phyloP scores from a whole-genome alignment of 2,113 vertebrate species.

The Tautogolabrus adspersus region DNA sequence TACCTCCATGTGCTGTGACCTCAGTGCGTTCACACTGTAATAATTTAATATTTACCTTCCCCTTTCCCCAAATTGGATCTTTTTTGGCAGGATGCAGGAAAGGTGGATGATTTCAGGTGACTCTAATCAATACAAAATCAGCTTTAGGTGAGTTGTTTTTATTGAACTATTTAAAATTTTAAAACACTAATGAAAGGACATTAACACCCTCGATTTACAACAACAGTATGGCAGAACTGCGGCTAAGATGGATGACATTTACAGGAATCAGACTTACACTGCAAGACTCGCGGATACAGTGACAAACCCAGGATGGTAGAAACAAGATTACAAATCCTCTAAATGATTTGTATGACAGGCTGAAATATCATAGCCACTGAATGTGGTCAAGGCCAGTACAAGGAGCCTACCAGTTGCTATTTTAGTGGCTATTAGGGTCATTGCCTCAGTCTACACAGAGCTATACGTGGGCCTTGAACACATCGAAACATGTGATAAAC shows the following conservation, averaged over 20 bases:
- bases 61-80: neutral
- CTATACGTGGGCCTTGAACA: conserved; percentile 13
- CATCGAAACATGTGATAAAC: neutral
- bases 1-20: conserved; percentile 62
- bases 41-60: conserved; percentile 60
- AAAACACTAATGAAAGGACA: neutral
- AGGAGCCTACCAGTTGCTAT: conserved; percentile 22
- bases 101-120: conserved; percentile 27
- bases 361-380: conserved; percentile 10
- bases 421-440: conserved; percentile 28
- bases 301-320: neutral
- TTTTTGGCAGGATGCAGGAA: conserved; percentile 52
- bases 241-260: neutral
- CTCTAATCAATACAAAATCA: conserved; percentile 59
- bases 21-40: conserved; percentile 52
- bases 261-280: neutral
- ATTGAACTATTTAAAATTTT: neutral
- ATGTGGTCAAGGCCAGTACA: conserved; percentile 52
- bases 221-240: neutral
- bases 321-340: conserved; percentile 35
- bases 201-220: neutral
- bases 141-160: conserved; percentile 12
- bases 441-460: conserved; percentile 19
- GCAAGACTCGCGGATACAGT: neutral
- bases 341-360: conserved; percentile 11